Conservation (phyloP, 2,888 invertebrate genomes). For the Hypena proboscidalis region DNA sequence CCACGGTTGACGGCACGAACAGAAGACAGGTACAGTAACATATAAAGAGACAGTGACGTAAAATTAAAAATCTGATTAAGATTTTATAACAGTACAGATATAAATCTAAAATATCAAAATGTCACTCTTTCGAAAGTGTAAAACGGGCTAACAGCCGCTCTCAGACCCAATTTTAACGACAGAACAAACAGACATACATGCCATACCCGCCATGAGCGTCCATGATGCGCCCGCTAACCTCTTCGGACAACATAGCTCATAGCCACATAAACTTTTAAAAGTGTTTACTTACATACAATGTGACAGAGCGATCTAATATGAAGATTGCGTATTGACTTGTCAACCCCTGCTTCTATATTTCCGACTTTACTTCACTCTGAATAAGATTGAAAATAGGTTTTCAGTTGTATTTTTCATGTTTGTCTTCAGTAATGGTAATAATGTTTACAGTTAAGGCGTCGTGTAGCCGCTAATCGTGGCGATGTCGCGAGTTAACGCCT, state of each 20-base stretch:
- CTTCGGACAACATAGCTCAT: constrained; percentile 79
- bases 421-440: constrained; percentile 70
- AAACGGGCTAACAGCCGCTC: constrained; percentile 58
- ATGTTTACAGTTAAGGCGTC: constrained; percentile 83
- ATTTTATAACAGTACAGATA: too few relatives aligned
- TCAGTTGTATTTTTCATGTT: constrained; percentile 22
- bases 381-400: constrained; percentile 46
- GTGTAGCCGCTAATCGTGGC: constrained; percentile 76
- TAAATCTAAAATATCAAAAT: constrained; percentile 41
- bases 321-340: constrained; percentile 70
- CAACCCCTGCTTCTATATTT: constrained; percentile 25
- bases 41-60: too few relatives aligned
- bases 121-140: constrained; percentile 66
- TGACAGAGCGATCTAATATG: constrained; percentile 77
- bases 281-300: constrained; percentile 74
- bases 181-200: constrained; percentile 60
- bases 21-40: too few relatives aligned
- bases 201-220: constrained; percentile 62
- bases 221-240: constrained; percentile 80
- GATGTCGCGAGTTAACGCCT: constrained; percentile 83
- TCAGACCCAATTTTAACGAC: constrained; percentile 73
- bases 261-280: constrained; percentile 82
- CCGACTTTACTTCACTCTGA: constrained; percentile 30
- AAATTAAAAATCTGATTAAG: too few relatives aligned
- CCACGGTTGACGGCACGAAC: too few relatives aligned